phyloP scores from a whole-genome alignment of 2,888 invertebrate species.

The Drosophila borborema region DNA sequence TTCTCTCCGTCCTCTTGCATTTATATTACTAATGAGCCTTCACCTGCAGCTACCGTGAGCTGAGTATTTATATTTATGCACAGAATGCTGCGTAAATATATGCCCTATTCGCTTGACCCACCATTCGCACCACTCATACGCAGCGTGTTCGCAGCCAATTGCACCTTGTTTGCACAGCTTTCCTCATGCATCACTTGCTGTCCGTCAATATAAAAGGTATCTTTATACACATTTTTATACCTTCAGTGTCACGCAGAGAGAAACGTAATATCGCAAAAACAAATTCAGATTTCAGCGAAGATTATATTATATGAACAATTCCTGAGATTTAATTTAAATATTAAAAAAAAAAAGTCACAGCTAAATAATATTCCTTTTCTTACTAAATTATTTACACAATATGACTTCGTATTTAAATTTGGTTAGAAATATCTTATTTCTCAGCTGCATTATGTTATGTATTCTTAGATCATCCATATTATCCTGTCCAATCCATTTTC shows the following conservation, averaged over 20 bases:
- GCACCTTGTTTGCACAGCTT: conserved; percentile 44
- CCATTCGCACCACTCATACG: conserved; percentile 32
- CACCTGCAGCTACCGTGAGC: conserved; percentile 26
- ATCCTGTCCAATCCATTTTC: conserved; percentile 28
- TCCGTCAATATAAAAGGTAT: conserved; percentile 59
- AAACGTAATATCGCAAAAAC: conserved; percentile 21
- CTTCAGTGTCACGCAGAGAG: conserved; percentile 1
- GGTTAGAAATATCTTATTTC: not conserved
- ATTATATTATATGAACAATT: too few relatives aligned
- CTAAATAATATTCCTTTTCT: too few relatives aligned
- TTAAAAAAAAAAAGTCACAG: too few relatives aligned
- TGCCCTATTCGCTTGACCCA: not conserved
- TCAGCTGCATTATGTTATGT: not conserved
- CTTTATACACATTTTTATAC: too few relatives aligned
- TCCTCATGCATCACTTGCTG: conserved; percentile 15
- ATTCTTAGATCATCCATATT: conserved; percentile 26
- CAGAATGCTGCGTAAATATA: conserved; percentile 17
- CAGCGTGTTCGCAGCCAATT: conserved; percentile 22
- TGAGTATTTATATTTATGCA: conserved; percentile 30
- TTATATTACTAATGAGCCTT: conserved; percentile 44
- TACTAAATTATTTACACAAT: too few relatives aligned
- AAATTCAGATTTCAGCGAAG: too few relatives aligned
- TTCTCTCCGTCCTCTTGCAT: not conserved
- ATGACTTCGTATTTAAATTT: not conserved
- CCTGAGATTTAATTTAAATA: too few relatives aligned